Conservation (phyloP, 2,113 vertebrate genomes). For the Ameiurus melas region DNA sequence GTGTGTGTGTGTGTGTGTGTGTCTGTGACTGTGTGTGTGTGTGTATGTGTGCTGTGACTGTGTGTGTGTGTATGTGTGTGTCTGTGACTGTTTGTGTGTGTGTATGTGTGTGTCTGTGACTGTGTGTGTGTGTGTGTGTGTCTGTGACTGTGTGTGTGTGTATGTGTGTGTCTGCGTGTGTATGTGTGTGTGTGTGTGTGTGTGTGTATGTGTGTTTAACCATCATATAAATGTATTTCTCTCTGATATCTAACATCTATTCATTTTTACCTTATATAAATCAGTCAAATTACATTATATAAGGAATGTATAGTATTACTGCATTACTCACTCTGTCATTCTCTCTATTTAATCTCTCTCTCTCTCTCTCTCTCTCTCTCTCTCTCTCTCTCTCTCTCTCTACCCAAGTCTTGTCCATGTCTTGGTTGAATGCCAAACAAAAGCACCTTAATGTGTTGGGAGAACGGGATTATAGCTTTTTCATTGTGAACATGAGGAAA, state of each 20-base stretch:
- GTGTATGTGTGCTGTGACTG: no score
- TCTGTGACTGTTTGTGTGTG: no score
- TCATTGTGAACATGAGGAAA: constrained; percentile 96
- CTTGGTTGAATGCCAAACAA: constrained; percentile 82
- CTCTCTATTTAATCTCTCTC: constrained; percentile 28
- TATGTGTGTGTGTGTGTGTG: neutral
- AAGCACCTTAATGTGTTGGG: constrained; percentile 91
- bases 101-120: no score
- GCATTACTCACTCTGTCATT: constrained; percentile 52
- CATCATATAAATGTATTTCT: neutral
- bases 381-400: constrained; percentile 1
- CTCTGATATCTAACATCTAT: constrained; percentile 29
- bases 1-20: no score
- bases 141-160: no score
- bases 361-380: neutral
- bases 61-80: no score
- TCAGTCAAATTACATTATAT: constrained; percentile 34
- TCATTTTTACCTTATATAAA: constrained; percentile 32
- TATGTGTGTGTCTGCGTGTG: no score
- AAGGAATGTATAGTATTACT: constrained; percentile 48
- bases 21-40: no score
- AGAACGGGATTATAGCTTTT: constrained; percentile 93
- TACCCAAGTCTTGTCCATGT: constrained; percentile 26
- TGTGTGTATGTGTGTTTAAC: neutral
- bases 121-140: no score